Evolutionary conservation across 2,888 invertebrate species (phyloP).

Genomic region (Protonemura montana): DNA sequence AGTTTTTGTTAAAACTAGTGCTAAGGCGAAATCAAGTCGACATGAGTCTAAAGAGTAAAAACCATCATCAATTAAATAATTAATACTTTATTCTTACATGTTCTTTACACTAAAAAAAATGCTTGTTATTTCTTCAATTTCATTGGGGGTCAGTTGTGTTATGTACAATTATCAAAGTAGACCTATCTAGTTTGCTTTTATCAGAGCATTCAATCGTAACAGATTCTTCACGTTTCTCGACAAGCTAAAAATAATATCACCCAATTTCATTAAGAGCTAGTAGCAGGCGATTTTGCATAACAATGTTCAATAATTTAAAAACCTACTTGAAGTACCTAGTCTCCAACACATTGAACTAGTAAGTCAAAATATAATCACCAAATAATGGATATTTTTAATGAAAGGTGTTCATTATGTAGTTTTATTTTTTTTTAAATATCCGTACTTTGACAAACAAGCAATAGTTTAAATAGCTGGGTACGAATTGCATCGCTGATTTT

Average conservation of each 20-base stretch:
- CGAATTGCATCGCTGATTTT: background rate
- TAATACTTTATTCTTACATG: background rate
- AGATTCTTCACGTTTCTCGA: background rate
- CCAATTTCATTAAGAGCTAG: conserved; percentile 5
- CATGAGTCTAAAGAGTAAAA: too few relatives aligned
- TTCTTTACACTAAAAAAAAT: background rate
- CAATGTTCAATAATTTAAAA: background rate
- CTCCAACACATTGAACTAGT: background rate
- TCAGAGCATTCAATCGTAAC: background rate
- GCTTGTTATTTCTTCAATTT: background rate
- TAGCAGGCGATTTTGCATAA: background rate
- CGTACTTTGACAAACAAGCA: background rate
- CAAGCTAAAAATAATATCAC: conserved; percentile 7
- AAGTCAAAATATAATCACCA: background rate
- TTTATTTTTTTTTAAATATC: background rate
- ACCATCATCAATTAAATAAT: background rate
- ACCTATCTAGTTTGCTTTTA: background rate
- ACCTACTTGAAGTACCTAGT: background rate
- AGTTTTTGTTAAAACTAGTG: too few relatives aligned
- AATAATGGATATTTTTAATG: background rate
- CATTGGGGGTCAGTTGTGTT: background rate
- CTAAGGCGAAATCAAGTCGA: too few relatives aligned
- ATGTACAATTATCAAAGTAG: background rate
- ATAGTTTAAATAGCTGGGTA: background rate
- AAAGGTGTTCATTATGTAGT: background rate